Conservation (phyloP, 2,888 invertebrate species). For the Cephus rjabovi region DNA sequence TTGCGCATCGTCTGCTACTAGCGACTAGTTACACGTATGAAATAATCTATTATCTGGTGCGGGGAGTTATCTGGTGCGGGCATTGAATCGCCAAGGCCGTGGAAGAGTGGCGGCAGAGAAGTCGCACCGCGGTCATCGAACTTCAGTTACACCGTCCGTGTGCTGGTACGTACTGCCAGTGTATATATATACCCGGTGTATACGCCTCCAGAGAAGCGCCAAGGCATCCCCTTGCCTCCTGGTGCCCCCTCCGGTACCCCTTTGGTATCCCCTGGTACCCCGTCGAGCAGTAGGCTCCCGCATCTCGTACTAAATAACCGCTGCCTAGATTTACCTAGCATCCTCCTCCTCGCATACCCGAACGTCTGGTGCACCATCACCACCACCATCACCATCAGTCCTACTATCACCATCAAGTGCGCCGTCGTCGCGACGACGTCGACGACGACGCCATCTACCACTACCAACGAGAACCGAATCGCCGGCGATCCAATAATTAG, state of each 20-base stretch:
- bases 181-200: slow-evolving; percentile 11
- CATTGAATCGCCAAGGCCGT: slow-evolving; percentile 65
- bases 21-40: slow-evolving; percentile 63
- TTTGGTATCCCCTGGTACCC: not conserved
- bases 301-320: slow-evolving; percentile 51
- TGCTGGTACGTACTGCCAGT: slow-evolving; percentile 14
- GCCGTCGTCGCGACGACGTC: not conserved
- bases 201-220: slow-evolving; percentile 4
- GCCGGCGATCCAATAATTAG: slow-evolving; percentile 36
- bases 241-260: slow-evolving; percentile 1
- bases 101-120: slow-evolving; percentile 52
- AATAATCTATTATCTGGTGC: slow-evolving; percentile 63
- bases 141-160: slow-evolving; percentile 32
- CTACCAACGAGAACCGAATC: not conserved
- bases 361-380: not conserved
- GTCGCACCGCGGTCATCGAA: slow-evolving; percentile 63
- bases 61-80: slow-evolving; percentile 63
- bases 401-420: not conserved
- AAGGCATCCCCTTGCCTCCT: not conserved
- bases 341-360: slow-evolving; percentile 27
- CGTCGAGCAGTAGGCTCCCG: slow-evolving; percentile 7
- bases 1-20: slow-evolving; percentile 39
- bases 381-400: not conserved
- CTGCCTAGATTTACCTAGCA: slow-evolving; percentile 48
- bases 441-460: not conserved